Conservation (phyloP, 2,113 vertebrate genomes). For the Orycteropus afer region DNA sequence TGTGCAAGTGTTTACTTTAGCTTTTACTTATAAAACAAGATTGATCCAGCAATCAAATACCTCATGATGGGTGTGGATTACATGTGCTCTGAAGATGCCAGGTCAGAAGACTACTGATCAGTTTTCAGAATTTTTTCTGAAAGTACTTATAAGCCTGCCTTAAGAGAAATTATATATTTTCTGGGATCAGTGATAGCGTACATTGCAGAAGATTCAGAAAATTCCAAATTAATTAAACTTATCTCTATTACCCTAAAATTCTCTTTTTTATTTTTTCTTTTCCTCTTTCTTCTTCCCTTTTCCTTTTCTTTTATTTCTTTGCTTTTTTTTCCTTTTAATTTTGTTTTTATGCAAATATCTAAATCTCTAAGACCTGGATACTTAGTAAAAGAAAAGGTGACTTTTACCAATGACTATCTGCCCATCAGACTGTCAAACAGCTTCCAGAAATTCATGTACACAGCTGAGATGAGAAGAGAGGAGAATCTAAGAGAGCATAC, state of each 20-base stretch:
- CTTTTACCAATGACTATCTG: neutral
- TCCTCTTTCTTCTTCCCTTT: neutral
- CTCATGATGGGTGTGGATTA: neutral
- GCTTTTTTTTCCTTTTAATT: conserved; percentile 28
- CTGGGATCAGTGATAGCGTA: neutral
- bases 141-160: neutral
- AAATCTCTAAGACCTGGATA: neutral
- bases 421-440: neutral
- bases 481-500: neutral
- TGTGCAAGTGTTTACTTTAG: conserved; percentile 59
- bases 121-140: neutral
- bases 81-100: conserved; percentile 15
- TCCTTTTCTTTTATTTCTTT: neutral
- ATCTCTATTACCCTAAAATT: neutral
- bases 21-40: conserved; percentile 49
- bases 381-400: neutral
- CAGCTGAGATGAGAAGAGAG: neutral
- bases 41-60: conserved; percentile 6
- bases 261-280: neutral
- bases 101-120: neutral
- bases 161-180: conserved; percentile 48
- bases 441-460: neutral
- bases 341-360: neutral
- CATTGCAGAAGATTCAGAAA: conserved; percentile 18
- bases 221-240: conserved; percentile 34